Evolutionary conservation across 2,113 vertebrate species (phyloP), one percentile per base, ranked within the genome.

Genomic region (Menura novaehollandiae): DNA sequence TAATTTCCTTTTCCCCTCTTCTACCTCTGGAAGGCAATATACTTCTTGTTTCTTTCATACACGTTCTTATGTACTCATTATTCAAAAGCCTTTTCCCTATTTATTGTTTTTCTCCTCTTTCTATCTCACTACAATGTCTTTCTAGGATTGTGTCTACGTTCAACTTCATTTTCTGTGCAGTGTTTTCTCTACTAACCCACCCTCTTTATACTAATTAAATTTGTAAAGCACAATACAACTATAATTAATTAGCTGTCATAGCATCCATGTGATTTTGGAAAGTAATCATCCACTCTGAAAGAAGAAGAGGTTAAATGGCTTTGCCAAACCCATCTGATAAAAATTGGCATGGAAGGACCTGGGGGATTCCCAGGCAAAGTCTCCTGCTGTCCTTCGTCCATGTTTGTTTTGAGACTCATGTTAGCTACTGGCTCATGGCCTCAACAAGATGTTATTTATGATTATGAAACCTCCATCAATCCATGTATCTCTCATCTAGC

Each of bases 221-320:
- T 75, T 90, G 30, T 84, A 74, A 84, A 81, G n/a, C 37, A 53
- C 51, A 71, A 69, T 73, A 60, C 20, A 53, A 20, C 3, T 8
- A 52, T 88, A 95, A 96, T 91, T 92, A 93, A 88, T 89, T 84
- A 92, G 23, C 68, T 95, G 88, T 88, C 95, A 75, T 43, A 72
- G 33, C 28, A 78, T 75, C 51, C 55, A n/a, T 84, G 68, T 1
- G 9, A 92, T 74, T 90, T 92, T 78, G 72, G 35, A 84, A 92
- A 86, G 39, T 81, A 80, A 52, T 74, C 28, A 56, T 52, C 28
- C 28, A 21, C 24, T 86, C 33, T 44, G 55, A 96, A 88, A 63
- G 43, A 84, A 58, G 75, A 76, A 69, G 46, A 93, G 62, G 56
- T 93, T 86, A 85, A 96, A 62, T 20, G 18, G 26, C n/a, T 92